Conservation (phyloP, 1,140 invertebrate species). For the Sycobia sp. region DNA sequence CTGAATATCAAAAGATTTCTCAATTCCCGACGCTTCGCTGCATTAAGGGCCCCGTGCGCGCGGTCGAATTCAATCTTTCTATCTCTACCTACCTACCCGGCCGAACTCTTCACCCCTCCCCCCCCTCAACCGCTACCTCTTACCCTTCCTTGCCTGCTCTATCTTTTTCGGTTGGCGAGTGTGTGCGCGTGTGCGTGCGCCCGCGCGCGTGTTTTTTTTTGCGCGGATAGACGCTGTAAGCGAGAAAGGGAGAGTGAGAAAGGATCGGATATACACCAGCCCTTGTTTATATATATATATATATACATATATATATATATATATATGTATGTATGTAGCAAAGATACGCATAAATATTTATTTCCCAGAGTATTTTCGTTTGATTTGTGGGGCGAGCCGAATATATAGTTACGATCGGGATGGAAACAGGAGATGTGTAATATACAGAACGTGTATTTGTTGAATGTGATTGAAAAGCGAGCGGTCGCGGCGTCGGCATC, state of each 20-base stretch:
- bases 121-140: neutral
- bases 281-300: too few relatives aligned
- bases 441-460: too few relatives aligned
- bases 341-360: slow-evolving; percentile 29
- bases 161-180: neutral
- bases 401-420: slow-evolving; percentile 5
- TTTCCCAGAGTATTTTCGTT: slow-evolving; percentile 24
- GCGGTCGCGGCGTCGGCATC: too few relatives aligned
- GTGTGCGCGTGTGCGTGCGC: neutral
- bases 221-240: neutral
- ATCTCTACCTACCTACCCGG: neutral
- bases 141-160: neutral
- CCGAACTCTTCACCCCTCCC: neutral
- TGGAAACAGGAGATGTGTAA: too few relatives aligned
- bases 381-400: slow-evolving; percentile 13
- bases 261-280: too few relatives aligned
- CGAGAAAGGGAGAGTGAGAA: too few relatives aligned
- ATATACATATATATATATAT: too few relatives aligned
- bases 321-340: too few relatives aligned
- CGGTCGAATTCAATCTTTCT: slow-evolving; percentile 14
- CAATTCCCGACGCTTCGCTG: slow-evolving; percentile 19
- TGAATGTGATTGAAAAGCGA: too few relatives aligned
- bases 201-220: too few relatives aligned
- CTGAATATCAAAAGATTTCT: slow-evolving; percentile 30
- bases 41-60: slow-evolving; percentile 19